A percentile compares a stretch with the other conserved stretches of the same genome.
Conservation (phyloP, 1,140 invertebrate species). For the Onthophagus taurus region DNA sequence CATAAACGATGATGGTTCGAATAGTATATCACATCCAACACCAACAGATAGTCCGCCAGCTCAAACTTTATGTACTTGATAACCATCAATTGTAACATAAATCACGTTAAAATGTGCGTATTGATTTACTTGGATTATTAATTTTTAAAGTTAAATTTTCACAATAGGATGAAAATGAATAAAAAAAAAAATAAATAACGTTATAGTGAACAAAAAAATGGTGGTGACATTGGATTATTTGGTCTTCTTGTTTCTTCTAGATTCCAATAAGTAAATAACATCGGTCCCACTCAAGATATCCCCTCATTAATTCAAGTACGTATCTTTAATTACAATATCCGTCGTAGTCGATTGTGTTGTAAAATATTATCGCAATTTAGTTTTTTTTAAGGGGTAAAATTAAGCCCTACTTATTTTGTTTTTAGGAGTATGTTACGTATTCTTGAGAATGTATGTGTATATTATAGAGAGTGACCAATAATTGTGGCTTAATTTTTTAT, state of each 20-base stretch:
- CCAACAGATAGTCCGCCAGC: slow-evolving; percentile 16
- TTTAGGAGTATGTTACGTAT: no score
- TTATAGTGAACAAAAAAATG: not conserved
- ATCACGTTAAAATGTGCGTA: slow-evolving; percentile 10
- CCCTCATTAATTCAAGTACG: slow-evolving; percentile 13
- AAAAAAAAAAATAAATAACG: not conserved
- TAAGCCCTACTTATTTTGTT: no score
- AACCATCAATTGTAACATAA: slow-evolving; percentile 8
- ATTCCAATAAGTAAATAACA: slow-evolving; percentile 1
- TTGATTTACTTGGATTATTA: not conserved
- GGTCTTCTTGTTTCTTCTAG: slow-evolving; percentile 6
- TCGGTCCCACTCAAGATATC: not conserved
- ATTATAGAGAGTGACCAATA: no score
- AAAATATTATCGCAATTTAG: slow-evolving; percentile 36
- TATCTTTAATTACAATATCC: slow-evolving; percentile 10
- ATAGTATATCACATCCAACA: slow-evolving; percentile 9
- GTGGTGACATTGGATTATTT: slow-evolving; percentile 9
- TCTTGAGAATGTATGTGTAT: no score
- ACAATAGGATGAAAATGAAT: no score
- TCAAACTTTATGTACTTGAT: slow-evolving; percentile 19
- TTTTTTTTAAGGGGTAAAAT: no score
- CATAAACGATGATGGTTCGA: slow-evolving; percentile 20
- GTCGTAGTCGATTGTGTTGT: no score
- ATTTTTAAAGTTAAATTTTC: not conserved
- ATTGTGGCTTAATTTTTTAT: no score